A percentile compares a stretch with the other conserved stretches of the same genome.
These are phyloP conservation scores for Dorcus hopei DNA, from an alignment of 2,888 invertebrate species.

Conservation along the genomic window DNA sequence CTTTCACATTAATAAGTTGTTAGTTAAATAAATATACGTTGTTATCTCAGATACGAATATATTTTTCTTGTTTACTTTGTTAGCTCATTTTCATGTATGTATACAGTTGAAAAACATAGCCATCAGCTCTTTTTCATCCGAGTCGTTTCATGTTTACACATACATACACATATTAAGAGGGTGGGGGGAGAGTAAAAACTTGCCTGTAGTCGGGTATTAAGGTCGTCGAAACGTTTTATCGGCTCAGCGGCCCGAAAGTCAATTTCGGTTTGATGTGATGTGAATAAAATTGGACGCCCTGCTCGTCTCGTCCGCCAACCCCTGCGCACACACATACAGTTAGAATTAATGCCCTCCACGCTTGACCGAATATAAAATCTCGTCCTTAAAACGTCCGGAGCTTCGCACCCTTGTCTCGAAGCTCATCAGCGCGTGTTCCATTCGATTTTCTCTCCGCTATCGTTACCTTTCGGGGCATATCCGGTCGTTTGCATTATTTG, in stretches of 20 bases:
- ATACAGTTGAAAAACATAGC: too few species aligned
- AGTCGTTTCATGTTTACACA: too few species aligned
- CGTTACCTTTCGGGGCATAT: neutral
- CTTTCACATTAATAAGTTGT: too few species aligned
- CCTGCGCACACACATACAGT: slow-evolving; percentile 36
- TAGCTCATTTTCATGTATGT: too few species aligned
- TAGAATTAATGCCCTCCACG: slow-evolving; percentile 24
- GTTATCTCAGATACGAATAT: too few species aligned
- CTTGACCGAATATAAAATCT: slow-evolving; percentile 10
- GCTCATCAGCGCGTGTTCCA: slow-evolving; percentile 8
- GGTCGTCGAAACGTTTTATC: slow-evolving; percentile 39
- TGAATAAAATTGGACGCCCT: slow-evolving; percentile 47
- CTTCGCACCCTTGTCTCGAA: slow-evolving; percentile 14
- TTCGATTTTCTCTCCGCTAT: slow-evolving; percentile 12
- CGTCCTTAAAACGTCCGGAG: slow-evolving; percentile 11
- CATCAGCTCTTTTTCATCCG: too few species aligned
- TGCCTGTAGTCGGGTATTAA: neutral
- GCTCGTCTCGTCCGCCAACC: slow-evolving; percentile 39
- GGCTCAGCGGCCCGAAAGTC: slow-evolving; percentile 47
- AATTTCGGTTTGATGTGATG: slow-evolving; percentile 49
- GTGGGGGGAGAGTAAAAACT: neutral
- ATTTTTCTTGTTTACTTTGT: too few species aligned
- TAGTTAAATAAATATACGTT: too few species aligned
- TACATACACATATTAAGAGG: too few species aligned
- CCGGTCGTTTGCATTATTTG: neutral